These are phyloP conservation scores for Masnerella sp. DNA, from an alignment of 2,888 invertebrate genomes.

Conservation along the genomic window DNA sequence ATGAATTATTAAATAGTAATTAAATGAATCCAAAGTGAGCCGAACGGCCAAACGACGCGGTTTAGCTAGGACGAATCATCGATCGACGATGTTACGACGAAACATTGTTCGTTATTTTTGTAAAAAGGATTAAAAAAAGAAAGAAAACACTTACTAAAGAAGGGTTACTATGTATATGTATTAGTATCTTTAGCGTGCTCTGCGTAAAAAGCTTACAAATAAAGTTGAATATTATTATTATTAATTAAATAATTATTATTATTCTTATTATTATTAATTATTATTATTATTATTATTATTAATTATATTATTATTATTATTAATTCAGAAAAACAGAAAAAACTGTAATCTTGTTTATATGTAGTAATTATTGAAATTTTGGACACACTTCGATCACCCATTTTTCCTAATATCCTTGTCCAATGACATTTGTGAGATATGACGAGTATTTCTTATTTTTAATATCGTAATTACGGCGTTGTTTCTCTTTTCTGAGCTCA, in stretches of 20 bases:
- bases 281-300: slow-evolving; percentile 66
- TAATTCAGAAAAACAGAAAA: slow-evolving; percentile 62
- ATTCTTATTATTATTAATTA: slow-evolving; percentile 53
- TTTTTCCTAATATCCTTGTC: slow-evolving; percentile 51
- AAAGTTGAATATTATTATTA: slow-evolving; percentile 73
- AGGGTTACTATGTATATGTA: slow-evolving; percentile 53
- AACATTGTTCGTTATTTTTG: slow-evolving; percentile 76
- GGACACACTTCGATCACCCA: slow-evolving; percentile 53
- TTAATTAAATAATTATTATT: slow-evolving; percentile 61
- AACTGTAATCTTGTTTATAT: slow-evolving; percentile 75
- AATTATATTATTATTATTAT: slow-evolving; percentile 41
- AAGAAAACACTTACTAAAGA: slow-evolving; percentile 13
- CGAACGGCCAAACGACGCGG: slow-evolving; percentile 61
- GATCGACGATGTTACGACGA: slow-evolving; percentile 71
- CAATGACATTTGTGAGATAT: slow-evolving; percentile 38
- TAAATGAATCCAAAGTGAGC: slow-evolving; percentile 63
- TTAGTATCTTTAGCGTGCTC: slow-evolving; percentile 71
- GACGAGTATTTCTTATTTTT: slow-evolving; percentile 36
- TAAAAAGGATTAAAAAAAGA: slow-evolving; percentile 66
- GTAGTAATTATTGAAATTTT: slow-evolving; percentile 70
- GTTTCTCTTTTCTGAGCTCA: slow-evolving; percentile 25
- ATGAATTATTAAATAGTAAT: slow-evolving; percentile 62
- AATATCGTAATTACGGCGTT: slow-evolving; percentile 38
- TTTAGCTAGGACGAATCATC: slow-evolving; percentile 66
- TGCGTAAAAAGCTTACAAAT: slow-evolving; percentile 74